Base-by-base conservation (phyloP, 2,797 vertebrate species). In the Leptoclinus maculatus region DNA sequence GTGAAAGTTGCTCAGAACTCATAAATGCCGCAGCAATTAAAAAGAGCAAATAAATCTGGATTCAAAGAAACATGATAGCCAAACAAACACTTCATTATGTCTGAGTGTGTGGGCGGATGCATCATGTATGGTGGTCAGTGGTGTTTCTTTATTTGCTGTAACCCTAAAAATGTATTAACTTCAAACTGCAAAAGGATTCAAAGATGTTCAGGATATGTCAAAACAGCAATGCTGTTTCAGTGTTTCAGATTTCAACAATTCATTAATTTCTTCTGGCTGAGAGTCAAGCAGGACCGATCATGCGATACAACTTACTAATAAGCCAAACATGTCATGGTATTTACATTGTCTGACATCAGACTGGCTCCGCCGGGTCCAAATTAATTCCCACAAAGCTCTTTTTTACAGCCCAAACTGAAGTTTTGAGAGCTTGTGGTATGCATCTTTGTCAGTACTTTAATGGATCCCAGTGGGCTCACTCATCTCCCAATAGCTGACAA, bases 401-500 rank as follows among this genome's bases (percentile, higher is more conserved):
- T 73, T 49, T 29, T 49, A 17, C 21, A 66, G 25, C 58, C 54
- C 41, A 72, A 74, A 72, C 23, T 47, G 32, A 76, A 75, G 64
- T 39, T 79, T 71, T 58, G 78, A 83, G 71, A 75, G 47, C 41
- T 71, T 81, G 78, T 12, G 71, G 71, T 81, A 19, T 41, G 51
- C 45, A 53, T 69, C 60, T 45, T 76, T 74, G 79, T 83, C 36
- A 72, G 43, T 80, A 76, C 12, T 54, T 76, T 91, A 91, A 92
- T 92, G 84, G 86, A 91, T 91, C 91, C 91, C 91, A 82, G 77
- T 79, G 90, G 88, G 83, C 79, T 84, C 72, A 32, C 75, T 79
- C 75, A 59, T 82, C 84, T 71, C 58, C 70, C 49, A 39, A 66
- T 34, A 71, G 67, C 84, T 77, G 79, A 86, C 84, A 84, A 63